Evolutionary conservation across 1,140 invertebrate species (phyloP).

Genomic region (Polyergus mexicanus): DNA sequence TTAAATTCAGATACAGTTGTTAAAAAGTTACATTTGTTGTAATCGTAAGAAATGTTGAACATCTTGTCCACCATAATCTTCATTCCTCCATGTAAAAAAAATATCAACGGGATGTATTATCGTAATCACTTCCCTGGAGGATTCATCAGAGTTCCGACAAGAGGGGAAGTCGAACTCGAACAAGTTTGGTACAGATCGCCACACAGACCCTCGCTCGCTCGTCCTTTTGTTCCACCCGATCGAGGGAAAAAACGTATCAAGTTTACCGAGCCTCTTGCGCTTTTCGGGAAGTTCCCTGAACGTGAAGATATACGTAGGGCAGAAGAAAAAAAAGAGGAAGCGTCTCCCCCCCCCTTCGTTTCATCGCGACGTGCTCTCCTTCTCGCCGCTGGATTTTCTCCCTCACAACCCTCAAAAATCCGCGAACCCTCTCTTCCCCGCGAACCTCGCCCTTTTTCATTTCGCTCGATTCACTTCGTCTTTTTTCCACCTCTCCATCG

Average conservation of each 20-base stretch:
- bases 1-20: background rate
- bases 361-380: background rate
- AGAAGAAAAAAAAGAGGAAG: background rate
- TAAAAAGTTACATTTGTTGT: background rate
- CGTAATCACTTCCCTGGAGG: conserved; percentile 42
- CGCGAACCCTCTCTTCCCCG: background rate
- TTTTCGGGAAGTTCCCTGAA: conserved; percentile 17
- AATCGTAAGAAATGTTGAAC: background rate
- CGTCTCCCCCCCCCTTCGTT: background rate
- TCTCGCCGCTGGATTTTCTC: background rate
- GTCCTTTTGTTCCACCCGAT: conserved; percentile 26
- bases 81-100: background rate
- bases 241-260: conserved; percentile 35
- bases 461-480: background rate
- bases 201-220: background rate
- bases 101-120: conserved; percentile 42
- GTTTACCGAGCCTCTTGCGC: conserved; percentile 44
- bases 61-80: conserved; percentile 1
- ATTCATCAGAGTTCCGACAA: conserved; percentile 34
- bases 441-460: background rate
- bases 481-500: conserved; percentile 1
- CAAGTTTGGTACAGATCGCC: conserved; percentile 10
- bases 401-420: conserved; percentile 21
- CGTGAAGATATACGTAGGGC: conserved; percentile 1
- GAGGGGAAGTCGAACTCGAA: background rate